Base-by-base conservation (phyloP, 2,888 invertebrate genomes). In the Microplitis manilae region DNA sequence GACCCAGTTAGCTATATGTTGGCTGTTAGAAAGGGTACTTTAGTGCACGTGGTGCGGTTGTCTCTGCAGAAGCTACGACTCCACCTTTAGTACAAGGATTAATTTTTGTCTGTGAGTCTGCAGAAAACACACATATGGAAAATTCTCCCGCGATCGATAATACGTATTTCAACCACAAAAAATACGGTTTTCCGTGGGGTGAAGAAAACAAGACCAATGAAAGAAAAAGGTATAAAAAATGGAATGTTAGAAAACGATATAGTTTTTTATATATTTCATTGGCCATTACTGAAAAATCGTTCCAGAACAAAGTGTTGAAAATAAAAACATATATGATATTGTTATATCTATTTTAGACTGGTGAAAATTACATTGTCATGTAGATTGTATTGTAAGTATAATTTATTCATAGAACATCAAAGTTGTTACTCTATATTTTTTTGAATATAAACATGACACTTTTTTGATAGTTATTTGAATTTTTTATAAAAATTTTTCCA, bases 91-190 rank as follows among this genome's bases (percentile, higher is more conserved):
- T 13, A 50, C 17, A 20, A 75, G 76, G 79, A 81, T 81, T 80
- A 81, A 77, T 81, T 81, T 81, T 81, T 78, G 64, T 79, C 75
- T 70, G 62, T 64, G 69, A 69, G 60, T 60, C 60, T 73, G 62
- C 68, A 40, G 67, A 59, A 74, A 59, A 78, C 61, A 73, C 17
- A 75, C 72, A 39, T 68, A 68, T 75, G 59, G 59, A 74, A 67
- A 41, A 50, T 50, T 50, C 13, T 50, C 8, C 50, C 50, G 73
- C 67, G 84, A 83, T 85, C 86, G 86, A 86, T 85, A 85, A 85
- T 86, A 83, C 84, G 85, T 83, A 85, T 86, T 82, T 82, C 78
- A 82, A 77, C 82, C 83, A 82, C 84, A 85, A 84, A 85, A 50
- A 50, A 50, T 50, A 50, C 50, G 9, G 1, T 50, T 50, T 50